Conservation (phyloP, 1,140 invertebrate species). For the Thaumetopoea pityocampa region DNA sequence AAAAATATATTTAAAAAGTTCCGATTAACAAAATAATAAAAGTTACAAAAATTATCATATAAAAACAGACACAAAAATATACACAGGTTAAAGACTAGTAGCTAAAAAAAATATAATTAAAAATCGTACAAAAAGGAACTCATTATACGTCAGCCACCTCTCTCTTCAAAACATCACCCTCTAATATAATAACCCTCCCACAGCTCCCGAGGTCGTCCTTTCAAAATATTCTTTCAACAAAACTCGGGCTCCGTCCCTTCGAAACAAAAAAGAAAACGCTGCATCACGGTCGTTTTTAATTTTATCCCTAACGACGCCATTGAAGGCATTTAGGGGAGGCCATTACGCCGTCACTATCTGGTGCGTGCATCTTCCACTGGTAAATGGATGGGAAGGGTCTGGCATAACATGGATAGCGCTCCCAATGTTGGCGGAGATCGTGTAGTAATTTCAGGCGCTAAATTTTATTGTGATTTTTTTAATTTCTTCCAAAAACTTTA, state of each 20-base stretch:
- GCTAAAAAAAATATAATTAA: constrained; percentile 56
- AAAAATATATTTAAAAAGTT: too few relatives aligned
- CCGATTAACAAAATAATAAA: too few relatives aligned
- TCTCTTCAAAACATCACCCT: constrained; percentile 29
- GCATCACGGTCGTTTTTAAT: constrained; percentile 71
- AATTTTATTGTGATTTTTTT: background rate
- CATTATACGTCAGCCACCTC: constrained; percentile 55
- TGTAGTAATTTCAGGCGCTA: background rate
- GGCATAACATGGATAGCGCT: constrained; percentile 18
- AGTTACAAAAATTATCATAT: background rate
- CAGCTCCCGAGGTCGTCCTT: constrained; percentile 47
- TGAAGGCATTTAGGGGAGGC: constrained; percentile 49
- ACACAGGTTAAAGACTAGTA: constrained; percentile 39
- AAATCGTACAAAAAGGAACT: constrained; percentile 66
- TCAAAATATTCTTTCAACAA: constrained; percentile 67
- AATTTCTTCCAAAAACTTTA: too few relatives aligned
- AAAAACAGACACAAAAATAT: constrained; percentile 1
- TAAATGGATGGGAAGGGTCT: constrained; percentile 43
- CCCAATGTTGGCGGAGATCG: constrained; percentile 4
- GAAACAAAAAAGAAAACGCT: constrained; percentile 67
- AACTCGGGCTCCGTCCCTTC: constrained; percentile 52
- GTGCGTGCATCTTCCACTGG: constrained; percentile 45
- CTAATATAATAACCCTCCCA: constrained; percentile 66
- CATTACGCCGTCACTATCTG: constrained; percentile 61
- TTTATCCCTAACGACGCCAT: constrained; percentile 65